Conservation (phyloP, 2,888 invertebrate genomes). For the Ophion ellenae region DNA sequence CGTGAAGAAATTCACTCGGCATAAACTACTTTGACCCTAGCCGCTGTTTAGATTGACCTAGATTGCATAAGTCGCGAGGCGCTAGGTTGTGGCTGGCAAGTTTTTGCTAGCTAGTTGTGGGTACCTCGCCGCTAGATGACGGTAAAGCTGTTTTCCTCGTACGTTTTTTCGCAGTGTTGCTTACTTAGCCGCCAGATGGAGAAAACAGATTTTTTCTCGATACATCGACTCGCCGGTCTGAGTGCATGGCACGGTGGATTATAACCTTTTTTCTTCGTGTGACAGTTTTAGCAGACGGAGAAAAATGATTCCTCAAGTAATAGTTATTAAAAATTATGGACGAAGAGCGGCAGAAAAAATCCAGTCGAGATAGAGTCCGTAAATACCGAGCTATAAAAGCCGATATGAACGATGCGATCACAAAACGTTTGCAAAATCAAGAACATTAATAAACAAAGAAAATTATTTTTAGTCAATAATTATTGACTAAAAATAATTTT, state of each 20-base stretch:
- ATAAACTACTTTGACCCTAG: slow-evolving; percentile 9
- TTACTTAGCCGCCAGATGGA: slow-evolving; percentile 1
- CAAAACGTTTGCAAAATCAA: background rate
- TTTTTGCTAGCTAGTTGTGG: slow-evolving; percentile 14
- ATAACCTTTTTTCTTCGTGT: slow-evolving; percentile 11
- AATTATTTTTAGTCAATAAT: too few species aligned
- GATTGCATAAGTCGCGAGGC: slow-evolving; percentile 19
- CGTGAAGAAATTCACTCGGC: background rate
- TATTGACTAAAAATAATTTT: too few species aligned
- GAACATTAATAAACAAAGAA: too few species aligned
- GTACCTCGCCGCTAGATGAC: slow-evolving; percentile 12
- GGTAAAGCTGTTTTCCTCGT: background rate
- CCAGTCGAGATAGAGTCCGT: slow-evolving; percentile 6
- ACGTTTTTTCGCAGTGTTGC: slow-evolving; percentile 7
- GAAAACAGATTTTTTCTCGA: slow-evolving; percentile 10
- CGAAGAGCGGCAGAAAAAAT: slow-evolving; percentile 6
- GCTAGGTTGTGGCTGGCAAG: slow-evolving; percentile 10
- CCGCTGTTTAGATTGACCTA: slow-evolving; percentile 14
- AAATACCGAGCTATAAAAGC: slow-evolving; percentile 3
- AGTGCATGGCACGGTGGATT: background rate
- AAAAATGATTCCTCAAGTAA: background rate
- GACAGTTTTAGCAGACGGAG: slow-evolving; percentile 3
- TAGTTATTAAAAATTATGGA: slow-evolving; percentile 5
- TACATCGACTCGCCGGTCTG: slow-evolving; percentile 3
- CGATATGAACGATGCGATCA: background rate